Conservation (phyloP, 2,888 invertebrate species). For the Idaea dimidiata region DNA sequence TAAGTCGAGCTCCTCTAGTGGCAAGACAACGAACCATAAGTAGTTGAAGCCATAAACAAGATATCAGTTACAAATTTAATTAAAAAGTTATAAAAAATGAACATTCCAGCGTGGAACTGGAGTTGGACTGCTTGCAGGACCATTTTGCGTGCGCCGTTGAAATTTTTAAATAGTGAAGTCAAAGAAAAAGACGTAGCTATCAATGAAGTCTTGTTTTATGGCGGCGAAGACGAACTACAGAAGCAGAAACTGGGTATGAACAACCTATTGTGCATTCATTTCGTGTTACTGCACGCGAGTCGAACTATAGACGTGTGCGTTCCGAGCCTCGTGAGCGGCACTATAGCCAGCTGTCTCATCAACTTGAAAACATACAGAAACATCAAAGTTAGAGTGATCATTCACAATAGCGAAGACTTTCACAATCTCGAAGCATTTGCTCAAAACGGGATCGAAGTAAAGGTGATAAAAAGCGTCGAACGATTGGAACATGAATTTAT, state of each 20-base stretch:
- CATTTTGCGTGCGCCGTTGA: neutral
- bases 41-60: neutral
- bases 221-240: constrained; percentile 40
- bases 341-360: constrained; percentile 49
- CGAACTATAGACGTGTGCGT: constrained; percentile 55
- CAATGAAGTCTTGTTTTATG: constrained; percentile 60
- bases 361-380: constrained; percentile 41
- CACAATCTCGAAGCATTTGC: constrained; percentile 38
- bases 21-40: neutral
- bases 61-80: neutral
- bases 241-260: constrained; percentile 46
- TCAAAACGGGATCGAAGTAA: constrained; percentile 51
- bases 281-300: constrained; percentile 50
- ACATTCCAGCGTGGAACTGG: neutral
- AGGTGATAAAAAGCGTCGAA: constrained; percentile 41
- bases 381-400: constrained; percentile 44
- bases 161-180: constrained; percentile 14
- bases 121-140: neutral
- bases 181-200: constrained; percentile 32
- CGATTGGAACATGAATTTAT: constrained; percentile 57
- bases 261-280: constrained; percentile 56
- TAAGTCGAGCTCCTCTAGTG: too few relatives aligned
- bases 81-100: neutral
- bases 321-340: constrained; percentile 50
- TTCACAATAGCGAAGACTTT: constrained; percentile 45